Base-by-base conservation (phyloP, 2,888 invertebrate genomes). In the Exephanes ischioxanthus region DNA sequence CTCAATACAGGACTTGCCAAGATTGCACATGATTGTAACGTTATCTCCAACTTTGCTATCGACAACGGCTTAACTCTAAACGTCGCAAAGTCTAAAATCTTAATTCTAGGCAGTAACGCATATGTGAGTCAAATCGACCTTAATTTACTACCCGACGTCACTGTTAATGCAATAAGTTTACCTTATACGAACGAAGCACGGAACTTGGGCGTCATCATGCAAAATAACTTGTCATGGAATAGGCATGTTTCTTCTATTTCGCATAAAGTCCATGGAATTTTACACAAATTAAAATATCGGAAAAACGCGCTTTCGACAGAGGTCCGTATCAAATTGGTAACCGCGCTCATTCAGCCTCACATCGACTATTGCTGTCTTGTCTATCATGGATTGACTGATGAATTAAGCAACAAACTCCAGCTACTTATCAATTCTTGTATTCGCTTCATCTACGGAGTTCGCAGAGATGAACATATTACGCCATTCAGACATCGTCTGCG, bases 361-460 rank as follows among this genome's bases (percentile, higher is more conserved):
- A 14, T 70, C n/a, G 77, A 77, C 16, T 77, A 82, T 33, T 82
- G 77, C 22, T 70, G 70, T n/a, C 45, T 45, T 16, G 77, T 55
- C 14, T 82, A 70, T 19, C 51, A 68, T 16, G 82, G 77, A 16
- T 3, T 70, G 11, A 61, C 77, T 0, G 55, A 22, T 61, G 55
- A 55, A 22, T 22, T 19, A 6, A 55, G 26, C 7, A 22, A 19
- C 1, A 55, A 55, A 3, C 55, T 82, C 5, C 71, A 82, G 16
- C 45, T 58, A 5, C 67, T 78, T 1, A 55, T 72, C 0, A 82
- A 78, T 33, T 41, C 37, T 19, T 53, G 45, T 11, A 77, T 77
- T 22, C 37, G 79, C 5, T 83, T 83, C 14, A 55, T 55, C 7
- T 55, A 19, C 16, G 11, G 19, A 7, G 9, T 55, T 22, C 55